Evolutionary conservation across 2,113 vertebrate genomes (phyloP).

Genomic region (Taxidea taxus): DNA sequence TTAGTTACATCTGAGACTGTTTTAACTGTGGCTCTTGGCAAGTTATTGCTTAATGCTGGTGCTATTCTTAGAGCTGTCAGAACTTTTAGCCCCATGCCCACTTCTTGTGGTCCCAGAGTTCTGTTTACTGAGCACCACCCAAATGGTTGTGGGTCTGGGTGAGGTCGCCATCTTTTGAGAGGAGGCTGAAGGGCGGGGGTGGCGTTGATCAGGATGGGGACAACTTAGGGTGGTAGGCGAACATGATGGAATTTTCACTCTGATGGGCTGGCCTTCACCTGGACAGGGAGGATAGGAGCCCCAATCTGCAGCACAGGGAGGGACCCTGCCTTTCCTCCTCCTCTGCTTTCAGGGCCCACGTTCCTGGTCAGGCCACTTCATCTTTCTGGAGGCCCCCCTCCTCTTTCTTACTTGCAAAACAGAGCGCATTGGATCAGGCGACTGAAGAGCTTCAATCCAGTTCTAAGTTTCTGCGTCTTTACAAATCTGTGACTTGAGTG

Average conservation of each 20-base stretch:
- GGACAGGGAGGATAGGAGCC: neutral
- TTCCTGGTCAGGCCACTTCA: neutral
- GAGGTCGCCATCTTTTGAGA: neutral
- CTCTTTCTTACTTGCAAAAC: neutral
- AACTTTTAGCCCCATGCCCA: rapidly evolving
- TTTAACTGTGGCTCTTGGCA: neutral
- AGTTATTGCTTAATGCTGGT: neutral
- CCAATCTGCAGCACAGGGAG: rapidly evolving
- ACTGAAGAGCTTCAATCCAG: too few species aligned
- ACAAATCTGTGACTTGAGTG: neutral
- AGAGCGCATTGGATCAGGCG: neutral
- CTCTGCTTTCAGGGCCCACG: rapidly evolving
- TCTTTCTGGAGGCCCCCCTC: too few species aligned
- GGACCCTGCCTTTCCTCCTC: too few species aligned
- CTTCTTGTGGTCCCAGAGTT: neutral
- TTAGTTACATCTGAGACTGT: neutral
- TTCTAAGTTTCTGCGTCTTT: neutral
- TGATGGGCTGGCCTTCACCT: neutral
- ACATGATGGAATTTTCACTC: neutral
- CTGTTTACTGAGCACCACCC: neutral
- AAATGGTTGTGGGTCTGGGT: neutral
- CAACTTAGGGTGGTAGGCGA: neutral
- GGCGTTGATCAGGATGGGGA: neutral
- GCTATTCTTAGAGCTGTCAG: neutral
- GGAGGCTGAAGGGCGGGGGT: neutral